These are phyloP conservation scores for Hyposoter dolosus DNA, from an alignment of 2,888 invertebrate genomes.

Conservation along the genomic window DNA sequence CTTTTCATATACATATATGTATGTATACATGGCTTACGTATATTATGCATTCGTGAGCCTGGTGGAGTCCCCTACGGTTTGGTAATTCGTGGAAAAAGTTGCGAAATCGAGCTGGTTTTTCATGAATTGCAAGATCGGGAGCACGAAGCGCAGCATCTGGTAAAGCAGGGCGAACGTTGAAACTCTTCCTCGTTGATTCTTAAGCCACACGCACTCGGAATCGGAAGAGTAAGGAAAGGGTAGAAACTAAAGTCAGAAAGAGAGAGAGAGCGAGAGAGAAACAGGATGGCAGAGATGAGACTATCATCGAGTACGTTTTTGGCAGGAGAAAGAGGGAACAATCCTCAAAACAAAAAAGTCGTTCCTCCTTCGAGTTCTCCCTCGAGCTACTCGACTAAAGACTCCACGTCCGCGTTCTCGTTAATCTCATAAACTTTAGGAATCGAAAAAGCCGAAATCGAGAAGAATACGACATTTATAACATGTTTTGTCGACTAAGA, in stretches of 20 bases:
- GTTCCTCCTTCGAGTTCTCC: conserved; percentile 56
- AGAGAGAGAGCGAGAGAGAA: conserved; percentile 9
- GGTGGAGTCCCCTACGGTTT: conserved; percentile 4
- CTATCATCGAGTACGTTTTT: conserved; percentile 4
- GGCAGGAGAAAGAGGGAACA: conserved; percentile 11
- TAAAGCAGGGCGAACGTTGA: conserved; percentile 51
- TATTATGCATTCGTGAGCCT: conserved; percentile 49
- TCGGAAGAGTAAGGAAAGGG: conserved; percentile 19
- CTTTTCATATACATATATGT: background rate
- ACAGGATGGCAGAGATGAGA: background rate
- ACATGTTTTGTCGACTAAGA: conserved; percentile 63
- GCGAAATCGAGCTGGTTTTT: conserved; percentile 72
- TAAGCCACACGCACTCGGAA: conserved; percentile 68
- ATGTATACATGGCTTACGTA: conserved; percentile 30
- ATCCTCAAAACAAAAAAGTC: conserved; percentile 69
- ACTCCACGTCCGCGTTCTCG: conserved; percentile 66
- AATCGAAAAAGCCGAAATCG: conserved; percentile 62
- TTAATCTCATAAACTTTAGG: conserved; percentile 68
- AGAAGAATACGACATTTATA: conserved; percentile 68
- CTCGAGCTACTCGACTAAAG: conserved; percentile 16
- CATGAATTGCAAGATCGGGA: conserved; percentile 48
- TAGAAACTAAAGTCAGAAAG: background rate
- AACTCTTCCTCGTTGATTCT: conserved; percentile 76
- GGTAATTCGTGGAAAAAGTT: conserved; percentile 74
- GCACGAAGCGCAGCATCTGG: conserved; percentile 59